A percentile compares a stretch with the other conserved stretches of the same genome.
Evolutionary conservation across 1,140 invertebrate genomes (phyloP).

Genomic region (Nixonia krombeini): DNA sequence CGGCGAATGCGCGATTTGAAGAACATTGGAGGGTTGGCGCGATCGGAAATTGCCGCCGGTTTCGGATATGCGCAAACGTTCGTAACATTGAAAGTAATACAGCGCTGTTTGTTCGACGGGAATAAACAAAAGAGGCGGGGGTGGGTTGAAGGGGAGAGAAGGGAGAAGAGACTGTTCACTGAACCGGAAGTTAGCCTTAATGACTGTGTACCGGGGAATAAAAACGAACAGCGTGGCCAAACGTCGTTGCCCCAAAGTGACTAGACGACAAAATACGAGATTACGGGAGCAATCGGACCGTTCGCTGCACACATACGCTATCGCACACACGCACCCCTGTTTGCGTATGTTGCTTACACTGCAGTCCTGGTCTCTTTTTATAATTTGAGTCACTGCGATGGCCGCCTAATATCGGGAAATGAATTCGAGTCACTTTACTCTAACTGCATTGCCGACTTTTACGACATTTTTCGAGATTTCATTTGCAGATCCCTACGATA

Average conservation of each 20-base stretch:
- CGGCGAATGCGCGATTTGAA: too few species aligned
- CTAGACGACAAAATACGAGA: constrained; percentile 39
- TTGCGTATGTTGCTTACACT: too few species aligned
- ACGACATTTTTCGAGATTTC: constrained; percentile 29
- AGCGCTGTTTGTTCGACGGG: constrained; percentile 18
- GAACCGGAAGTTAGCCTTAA: constrained; percentile 46
- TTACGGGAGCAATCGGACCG: constrained; percentile 28
- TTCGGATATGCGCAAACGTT: too few species aligned
- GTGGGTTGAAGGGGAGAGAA: constrained; percentile 19
- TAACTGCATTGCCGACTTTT: constrained; percentile 30
- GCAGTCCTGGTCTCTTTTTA: constrained; percentile 16
- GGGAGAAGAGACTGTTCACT: too few species aligned
- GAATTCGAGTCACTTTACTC: constrained; percentile 31
- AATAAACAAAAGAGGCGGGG: constrained; percentile 33
- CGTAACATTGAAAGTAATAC: too few species aligned
- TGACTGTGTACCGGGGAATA: constrained; percentile 39
- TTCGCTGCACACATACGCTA: too few species aligned
- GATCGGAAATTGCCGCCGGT: too few species aligned
- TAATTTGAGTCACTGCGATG: constrained; percentile 27
- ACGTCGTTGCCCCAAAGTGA: constrained; percentile 46
- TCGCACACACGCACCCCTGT: too few species aligned
- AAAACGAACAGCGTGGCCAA: constrained; percentile 38
- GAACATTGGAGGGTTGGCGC: too few species aligned
- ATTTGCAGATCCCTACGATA: too few species aligned
- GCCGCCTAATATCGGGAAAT: too few species aligned